phyloP scores from a whole-genome alignment of 1,140 invertebrate species.

The Hetaerina americana region DNA sequence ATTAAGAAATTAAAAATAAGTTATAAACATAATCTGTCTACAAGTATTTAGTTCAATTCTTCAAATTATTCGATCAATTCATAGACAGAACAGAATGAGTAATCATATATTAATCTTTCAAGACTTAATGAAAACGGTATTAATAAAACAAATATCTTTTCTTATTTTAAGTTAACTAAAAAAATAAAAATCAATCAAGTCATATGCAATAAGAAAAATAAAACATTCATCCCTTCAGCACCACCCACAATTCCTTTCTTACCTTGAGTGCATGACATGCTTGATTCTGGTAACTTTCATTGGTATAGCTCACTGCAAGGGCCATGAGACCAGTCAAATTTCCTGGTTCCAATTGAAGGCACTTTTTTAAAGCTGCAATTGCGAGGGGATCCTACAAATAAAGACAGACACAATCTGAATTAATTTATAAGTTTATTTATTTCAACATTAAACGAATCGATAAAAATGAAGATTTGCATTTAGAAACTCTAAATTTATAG shows the following conservation, averaged over 20 bases:
- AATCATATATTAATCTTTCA: too few relatives aligned
- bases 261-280: conserved; percentile 38
- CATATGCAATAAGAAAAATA: conserved; percentile 5
- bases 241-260: conserved; percentile 50
- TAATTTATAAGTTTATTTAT: neutral
- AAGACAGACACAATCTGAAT: neutral
- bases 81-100: too few relatives aligned
- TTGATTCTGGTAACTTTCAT: conserved; percentile 55
- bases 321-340: conserved; percentile 79
- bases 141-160: too few relatives aligned
- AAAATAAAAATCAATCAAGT: neutral
- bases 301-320: conserved; percentile 87
- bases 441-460: neutral
- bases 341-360: conserved; percentile 64
- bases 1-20: too few relatives aligned
- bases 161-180: conserved; percentile 2
- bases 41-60: too few relatives aligned
- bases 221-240: conserved; percentile 33
- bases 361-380: conserved; percentile 77
- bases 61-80: too few relatives aligned
- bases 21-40: too few relatives aligned
- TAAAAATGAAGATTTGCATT: neutral
- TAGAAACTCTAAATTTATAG: too few relatives aligned
- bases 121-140: too few relatives aligned
- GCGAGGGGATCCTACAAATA: conserved; percentile 65